A percentile compares a stretch with the other conserved stretches of the same genome.
Conservation (phyloP, 2,888 invertebrate genomes). For the Euzophera pinguis region DNA sequence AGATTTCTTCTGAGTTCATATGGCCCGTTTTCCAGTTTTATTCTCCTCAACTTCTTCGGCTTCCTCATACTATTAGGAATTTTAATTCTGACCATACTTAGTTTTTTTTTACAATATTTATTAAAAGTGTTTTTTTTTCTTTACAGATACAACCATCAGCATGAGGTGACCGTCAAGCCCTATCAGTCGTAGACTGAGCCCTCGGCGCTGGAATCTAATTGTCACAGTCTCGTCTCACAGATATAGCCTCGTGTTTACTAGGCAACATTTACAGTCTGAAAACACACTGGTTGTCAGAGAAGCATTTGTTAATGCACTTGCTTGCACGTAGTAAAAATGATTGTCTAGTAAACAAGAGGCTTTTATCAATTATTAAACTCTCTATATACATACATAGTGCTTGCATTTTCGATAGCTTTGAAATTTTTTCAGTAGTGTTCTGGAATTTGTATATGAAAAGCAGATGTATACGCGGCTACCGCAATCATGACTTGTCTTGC, state of each 20-base stretch:
- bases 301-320: too few relatives aligned
- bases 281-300: too few relatives aligned
- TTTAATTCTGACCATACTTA: too few relatives aligned
- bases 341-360: neutral
- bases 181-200: conserved; percentile 3
- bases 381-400: neutral
- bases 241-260: neutral
- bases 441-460: conserved; percentile 19
- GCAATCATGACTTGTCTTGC: conserved; percentile 42
- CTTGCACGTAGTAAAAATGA: too few relatives aligned
- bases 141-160: conserved; percentile 11
- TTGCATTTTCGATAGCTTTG: neutral
- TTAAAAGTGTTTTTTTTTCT: neutral
- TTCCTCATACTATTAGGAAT: too few relatives aligned
- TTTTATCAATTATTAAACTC: neutral
- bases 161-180: conserved; percentile 10
- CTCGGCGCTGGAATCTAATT: conserved; percentile 36
- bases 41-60: too few relatives aligned
- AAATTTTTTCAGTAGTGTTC: neutral
- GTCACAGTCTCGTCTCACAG: conserved; percentile 14
- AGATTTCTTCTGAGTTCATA: too few relatives aligned
- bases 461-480: conserved; percentile 53
- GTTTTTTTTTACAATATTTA: neutral
- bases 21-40: too few relatives aligned
- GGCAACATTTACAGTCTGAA: neutral